Evolutionary conservation across 1,140 invertebrate genomes (phyloP).

Genomic region (Branchinecta lindahli): DNA sequence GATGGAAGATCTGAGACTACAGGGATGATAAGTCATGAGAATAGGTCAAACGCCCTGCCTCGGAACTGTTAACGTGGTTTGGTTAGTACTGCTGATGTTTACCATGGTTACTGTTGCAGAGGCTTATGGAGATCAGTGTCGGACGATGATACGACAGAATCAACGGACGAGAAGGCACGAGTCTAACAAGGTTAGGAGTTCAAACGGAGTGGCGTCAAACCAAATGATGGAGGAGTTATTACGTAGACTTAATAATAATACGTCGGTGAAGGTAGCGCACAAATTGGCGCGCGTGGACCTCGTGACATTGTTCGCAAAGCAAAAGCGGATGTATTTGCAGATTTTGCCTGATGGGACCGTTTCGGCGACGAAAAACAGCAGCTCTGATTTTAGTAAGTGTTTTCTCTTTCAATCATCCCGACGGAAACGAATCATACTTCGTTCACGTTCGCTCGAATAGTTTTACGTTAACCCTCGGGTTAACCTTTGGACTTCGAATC

Average conservation of each 20-base stretch:
- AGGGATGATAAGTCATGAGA: constrained; percentile 5
- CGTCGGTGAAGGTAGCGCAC: background rate
- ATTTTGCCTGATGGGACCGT: constrained; percentile 20
- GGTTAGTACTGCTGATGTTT: background rate
- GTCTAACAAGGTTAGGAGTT: background rate
- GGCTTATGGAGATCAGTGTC: background rate
- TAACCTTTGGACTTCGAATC: too few relatives aligned
- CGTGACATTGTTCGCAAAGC: background rate
- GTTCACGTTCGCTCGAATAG: too few relatives aligned
- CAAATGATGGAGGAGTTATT: background rate
- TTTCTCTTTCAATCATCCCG: background rate
- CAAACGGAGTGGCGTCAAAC: background rate
- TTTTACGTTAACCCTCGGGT: too few relatives aligned
- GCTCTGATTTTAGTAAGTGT: constrained; percentile 18
- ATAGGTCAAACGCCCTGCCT: background rate
- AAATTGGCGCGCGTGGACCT: background rate
- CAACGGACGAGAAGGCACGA: background rate
- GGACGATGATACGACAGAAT: background rate
- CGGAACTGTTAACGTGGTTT: background rate
- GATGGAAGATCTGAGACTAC: background rate
- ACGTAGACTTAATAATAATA: background rate
- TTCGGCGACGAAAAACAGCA: constrained; percentile 14
- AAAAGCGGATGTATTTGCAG: constrained; percentile 16
- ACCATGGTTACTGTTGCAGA: background rate
- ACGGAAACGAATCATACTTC: background rate